These are phyloP conservation scores for Colletes latitarsis DNA, from an alignment of 1,140 invertebrate species.

Conservation along the genomic window DNA sequence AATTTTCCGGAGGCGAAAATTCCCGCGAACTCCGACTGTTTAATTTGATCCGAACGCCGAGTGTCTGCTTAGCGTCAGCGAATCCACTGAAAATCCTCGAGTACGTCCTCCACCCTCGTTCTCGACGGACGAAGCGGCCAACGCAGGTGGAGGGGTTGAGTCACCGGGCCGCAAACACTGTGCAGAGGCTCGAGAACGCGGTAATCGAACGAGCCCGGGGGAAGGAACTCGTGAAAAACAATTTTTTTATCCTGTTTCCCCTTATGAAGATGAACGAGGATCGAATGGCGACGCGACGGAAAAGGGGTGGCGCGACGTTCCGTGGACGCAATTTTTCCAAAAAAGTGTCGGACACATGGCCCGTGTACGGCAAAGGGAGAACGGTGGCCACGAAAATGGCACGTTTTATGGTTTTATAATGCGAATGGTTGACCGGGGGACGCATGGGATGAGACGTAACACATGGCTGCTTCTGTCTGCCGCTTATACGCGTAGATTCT, in stretches of 20 bases:
- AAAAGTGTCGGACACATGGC: conserved; percentile 66
- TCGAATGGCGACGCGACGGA: conserved; percentile 41
- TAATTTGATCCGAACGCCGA: too few species aligned
- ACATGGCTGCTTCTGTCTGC: conserved; percentile 64
- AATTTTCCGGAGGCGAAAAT: too few species aligned
- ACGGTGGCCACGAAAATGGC: conserved; percentile 54
- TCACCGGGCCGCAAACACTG: conserved; percentile 8
- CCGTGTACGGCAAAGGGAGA: conserved; percentile 25
- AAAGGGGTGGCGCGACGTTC: conserved; percentile 27
- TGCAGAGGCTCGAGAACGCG: not conserved
- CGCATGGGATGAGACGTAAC: conserved; percentile 63
- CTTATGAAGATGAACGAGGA: conserved; percentile 57
- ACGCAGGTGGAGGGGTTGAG: conserved; percentile 37
- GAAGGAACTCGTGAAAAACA: conserved; percentile 28
- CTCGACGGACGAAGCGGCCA: conserved; percentile 1
- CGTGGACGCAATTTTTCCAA: conserved; percentile 57
- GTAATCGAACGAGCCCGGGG: conserved; percentile 10
- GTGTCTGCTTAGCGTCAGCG: conserved; percentile 52
- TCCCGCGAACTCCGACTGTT: too few species aligned
- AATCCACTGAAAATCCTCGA: conserved; percentile 39
- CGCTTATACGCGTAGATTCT: conserved; percentile 27
- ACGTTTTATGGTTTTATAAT: conserved; percentile 79
- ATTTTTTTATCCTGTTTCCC: conserved; percentile 58
- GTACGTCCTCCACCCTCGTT: not conserved
- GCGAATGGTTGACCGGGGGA: conserved; percentile 71